Percentiles rank a stretch among this genome's conserved stretches.
Conservation (phyloP, 1,140 invertebrate genomes). For the Drosophila nikananu region DNA sequence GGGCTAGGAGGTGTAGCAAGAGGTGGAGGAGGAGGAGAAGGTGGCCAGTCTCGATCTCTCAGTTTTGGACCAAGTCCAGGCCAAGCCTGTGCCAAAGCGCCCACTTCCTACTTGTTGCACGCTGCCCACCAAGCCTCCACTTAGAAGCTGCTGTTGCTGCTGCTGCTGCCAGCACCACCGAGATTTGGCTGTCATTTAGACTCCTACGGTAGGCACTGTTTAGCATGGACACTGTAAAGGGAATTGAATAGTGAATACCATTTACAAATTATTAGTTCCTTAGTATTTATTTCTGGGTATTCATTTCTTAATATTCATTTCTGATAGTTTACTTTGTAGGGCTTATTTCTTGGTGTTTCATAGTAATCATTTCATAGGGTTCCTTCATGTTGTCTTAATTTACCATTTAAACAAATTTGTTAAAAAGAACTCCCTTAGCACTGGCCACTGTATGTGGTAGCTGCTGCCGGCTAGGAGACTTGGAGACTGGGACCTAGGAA, state of each 20-base stretch:
- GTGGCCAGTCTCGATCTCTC: conserved; percentile 42
- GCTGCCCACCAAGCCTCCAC: conserved; percentile 42
- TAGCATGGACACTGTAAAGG: background rate
- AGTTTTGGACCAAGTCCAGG: conserved; percentile 55
- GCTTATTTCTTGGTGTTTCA: background rate
- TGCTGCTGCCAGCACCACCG: conserved; percentile 33
- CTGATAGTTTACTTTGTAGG: background rate
- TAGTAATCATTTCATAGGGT: background rate
- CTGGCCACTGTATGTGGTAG: conserved; percentile 31
- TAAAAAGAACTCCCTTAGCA: background rate
- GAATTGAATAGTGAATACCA: background rate
- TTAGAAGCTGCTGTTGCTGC: conserved; percentile 34
- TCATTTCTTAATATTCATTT: background rate
- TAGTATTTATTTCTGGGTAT: background rate
- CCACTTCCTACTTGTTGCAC: conserved; percentile 78
- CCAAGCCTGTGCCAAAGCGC: conserved; percentile 75
- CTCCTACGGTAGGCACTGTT: conserved; percentile 7
- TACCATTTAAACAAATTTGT: too few species aligned
- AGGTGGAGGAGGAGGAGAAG: conserved; percentile 11
- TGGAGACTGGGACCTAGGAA: conserved; percentile 24
- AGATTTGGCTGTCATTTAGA: conserved; percentile 54
- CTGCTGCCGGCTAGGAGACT: conserved; percentile 16
- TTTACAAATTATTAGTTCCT: background rate
- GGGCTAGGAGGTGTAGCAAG: conserved; percentile 3
- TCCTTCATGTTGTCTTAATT: background rate